Conservation (phyloP, 2,888 invertebrate species). For the Patella caerulea region DNA sequence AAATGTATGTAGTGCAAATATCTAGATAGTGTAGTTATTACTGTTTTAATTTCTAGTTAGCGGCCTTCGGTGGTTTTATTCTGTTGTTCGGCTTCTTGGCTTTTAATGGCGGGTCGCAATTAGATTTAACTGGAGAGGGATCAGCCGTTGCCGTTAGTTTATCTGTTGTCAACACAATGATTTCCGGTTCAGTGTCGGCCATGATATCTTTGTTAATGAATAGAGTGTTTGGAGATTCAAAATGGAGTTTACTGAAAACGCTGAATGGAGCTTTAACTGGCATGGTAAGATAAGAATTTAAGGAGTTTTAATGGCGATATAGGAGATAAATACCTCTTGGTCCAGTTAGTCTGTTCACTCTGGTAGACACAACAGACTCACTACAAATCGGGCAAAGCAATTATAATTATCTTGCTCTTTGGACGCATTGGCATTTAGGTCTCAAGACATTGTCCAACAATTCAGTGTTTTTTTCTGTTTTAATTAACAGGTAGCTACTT, state of each 20-base stretch:
- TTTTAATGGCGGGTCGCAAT: conserved; percentile 75
- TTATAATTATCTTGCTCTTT: no score
- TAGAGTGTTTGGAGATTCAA: conserved; percentile 30
- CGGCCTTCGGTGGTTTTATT: conserved; percentile 75
- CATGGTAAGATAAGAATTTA: conserved; percentile 63
- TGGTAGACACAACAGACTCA: no score
- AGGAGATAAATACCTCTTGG: neutral
- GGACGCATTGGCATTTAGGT: no score
- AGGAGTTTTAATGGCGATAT: neutral
- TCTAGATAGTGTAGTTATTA: neutral
- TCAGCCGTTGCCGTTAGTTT: conserved; percentile 71
- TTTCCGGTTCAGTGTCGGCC: conserved; percentile 73
- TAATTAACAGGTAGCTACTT: neutral
- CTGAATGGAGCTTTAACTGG: conserved; percentile 75
- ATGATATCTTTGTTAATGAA: conserved; percentile 69
- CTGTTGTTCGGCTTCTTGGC: conserved; percentile 75
- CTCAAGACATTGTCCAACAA: neutral
- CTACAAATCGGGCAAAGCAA: no score
- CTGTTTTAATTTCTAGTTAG: conserved; percentile 65
- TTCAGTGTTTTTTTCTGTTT: neutral
- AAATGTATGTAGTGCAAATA: no score
- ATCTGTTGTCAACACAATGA: conserved; percentile 74
- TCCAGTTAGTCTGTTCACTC: neutral
- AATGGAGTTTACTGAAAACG: conserved; percentile 61
- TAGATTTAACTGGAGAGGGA: conserved; percentile 70